Conservation (phyloP, 23 tunicate species). For the Halocynthia aurantium region DNA sequence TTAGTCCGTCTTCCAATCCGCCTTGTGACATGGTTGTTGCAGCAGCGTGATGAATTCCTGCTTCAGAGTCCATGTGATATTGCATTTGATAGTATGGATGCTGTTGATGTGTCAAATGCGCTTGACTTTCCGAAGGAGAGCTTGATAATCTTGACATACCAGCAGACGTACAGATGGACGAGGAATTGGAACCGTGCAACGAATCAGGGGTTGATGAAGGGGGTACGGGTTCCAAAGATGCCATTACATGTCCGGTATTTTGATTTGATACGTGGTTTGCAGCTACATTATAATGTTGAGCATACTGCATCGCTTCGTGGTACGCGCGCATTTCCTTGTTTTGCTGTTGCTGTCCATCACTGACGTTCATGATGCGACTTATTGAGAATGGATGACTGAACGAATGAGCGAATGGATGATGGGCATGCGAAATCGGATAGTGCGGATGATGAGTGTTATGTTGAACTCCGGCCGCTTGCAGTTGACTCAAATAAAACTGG, state of each 20-base stretch:
- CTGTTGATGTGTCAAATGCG: slow-evolving; percentile 18
- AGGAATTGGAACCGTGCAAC: slow-evolving; percentile 27
- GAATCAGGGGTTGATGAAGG: slow-evolving; percentile 47
- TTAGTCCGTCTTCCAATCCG: slow-evolving; percentile 31
- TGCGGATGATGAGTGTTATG: slow-evolving; percentile 27
- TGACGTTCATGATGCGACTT: slow-evolving; percentile 71
- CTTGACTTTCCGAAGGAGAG: slow-evolving; percentile 33
- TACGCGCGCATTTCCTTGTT: slow-evolving; percentile 79
- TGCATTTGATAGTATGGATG: slow-evolving; percentile 32
- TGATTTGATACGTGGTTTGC: slow-evolving; percentile 13
- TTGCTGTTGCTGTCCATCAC: slow-evolving; percentile 60
- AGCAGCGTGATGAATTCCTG: slow-evolving; percentile 17
- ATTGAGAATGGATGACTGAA: slow-evolving; percentile 94
- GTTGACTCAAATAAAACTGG: slow-evolving; percentile 20
- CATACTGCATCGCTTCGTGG: slow-evolving; percentile 84
- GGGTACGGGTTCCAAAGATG: slow-evolving; percentile 21
- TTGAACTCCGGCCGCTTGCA: slow-evolving; percentile 42
- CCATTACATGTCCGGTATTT: slow-evolving; percentile 13
- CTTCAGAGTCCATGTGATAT: slow-evolving; percentile 17
- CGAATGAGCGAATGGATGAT: slow-evolving; percentile 58
- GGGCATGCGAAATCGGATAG: slow-evolving; percentile 10
- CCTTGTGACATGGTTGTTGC: slow-evolving; percentile 10
- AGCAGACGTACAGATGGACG: slow-evolving; percentile 45
- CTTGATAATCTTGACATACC: slow-evolving; percentile 39
- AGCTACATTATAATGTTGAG: slow-evolving; percentile 46